Evolutionary conservation across 64 coral and sea anemone species (phyloP), one percentile per base, ranked within the genome.

Genomic region (Montipora foliosa): DNA sequence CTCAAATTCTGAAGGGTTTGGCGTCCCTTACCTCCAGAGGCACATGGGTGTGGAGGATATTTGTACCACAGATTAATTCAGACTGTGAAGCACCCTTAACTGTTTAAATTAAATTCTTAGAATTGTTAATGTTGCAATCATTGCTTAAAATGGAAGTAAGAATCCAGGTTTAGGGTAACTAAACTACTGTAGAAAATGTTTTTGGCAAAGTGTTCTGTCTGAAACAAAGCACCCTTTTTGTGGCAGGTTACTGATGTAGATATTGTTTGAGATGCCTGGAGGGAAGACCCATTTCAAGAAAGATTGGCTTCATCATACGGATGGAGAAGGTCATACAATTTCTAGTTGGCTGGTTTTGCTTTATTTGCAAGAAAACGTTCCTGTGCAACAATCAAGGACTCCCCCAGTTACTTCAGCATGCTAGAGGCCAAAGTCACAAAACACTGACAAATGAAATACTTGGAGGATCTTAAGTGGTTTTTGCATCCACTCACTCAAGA

Each of bases 331-430:
- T 13, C 66, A 73, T 14, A 87, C 19, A 71, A 87, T 87, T 87
- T 87, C 83, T 4, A 73, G 62, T 87, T 87, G 83, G 83, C 76
- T 64, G 64, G 49, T 88, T 88, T 88, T 88, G 85, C 69, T 75
- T 74, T 74, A 21, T 88, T 55, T 88, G 85, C 85, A 44, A 88
- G 51, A 88, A 88, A 88, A 88, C 85, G 69, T 88, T 88, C 16
- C 20, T 64, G 25, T 88, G 85, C 73, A 67, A 88, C 73, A 88
- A 88, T 57, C 69, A 88, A 76, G 70, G 70, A 74, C 73, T 88
- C 51, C 49, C 69, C 0, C 85, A 88, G 68, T 47, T 88, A 74
- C 51, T 88, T 68, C 85, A 88, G 85, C 85, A 75, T 88, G 85
- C 69, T 53, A 74, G 71, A 51, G 73, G 67, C 69, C 71, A 88